Base-by-base conservation (phyloP, 2,113 vertebrate genomes). In the Salvelinus fontinalis region DNA sequence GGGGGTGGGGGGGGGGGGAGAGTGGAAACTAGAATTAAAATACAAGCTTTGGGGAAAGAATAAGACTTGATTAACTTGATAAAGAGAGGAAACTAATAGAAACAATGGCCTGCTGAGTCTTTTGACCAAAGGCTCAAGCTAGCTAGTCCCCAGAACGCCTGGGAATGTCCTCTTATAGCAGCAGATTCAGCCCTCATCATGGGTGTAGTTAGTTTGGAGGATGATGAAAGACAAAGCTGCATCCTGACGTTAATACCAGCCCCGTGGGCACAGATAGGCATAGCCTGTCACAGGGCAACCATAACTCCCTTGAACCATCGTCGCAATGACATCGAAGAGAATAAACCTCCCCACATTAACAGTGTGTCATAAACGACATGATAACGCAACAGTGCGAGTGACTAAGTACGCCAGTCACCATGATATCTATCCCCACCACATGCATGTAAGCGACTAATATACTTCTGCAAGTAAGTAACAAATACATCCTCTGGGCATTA, bases 11-110 rank as follows among this genome's bases (percentile, higher is more conserved):
- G 29, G 12, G 67, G 26, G 5, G 29, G 5, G 67, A n/a, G 31
- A 27, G 34, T 20, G n/a, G 22, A 48, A 51, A 62, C n/a, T 44
- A 48, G 5, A 70, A 3, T 51, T 18, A 66, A 24, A 54, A 59
- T 13, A 29, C 29, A 54, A 44, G 0, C 39, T 99, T 27, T 2
- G 7, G 34, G 8, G 70, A 74, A 26, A 39, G 22, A 84, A 24
- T 44, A 11, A 44, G 39, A 44, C 51, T 54, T 54, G 16, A 16
- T 54, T 4, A 54, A 54, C 49, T 16, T 16, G 14, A 51, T 13
- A 51, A 4, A 54, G 34, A 39, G 34, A 48, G n/a, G 22, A 48
- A 27, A 62, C 14, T 44, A 27, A 60, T 60, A n/a, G 20, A 22
- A 62, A 8, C 59, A 24, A 60, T n/a, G 57, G 5, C 57, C 20